Evolutionary conservation across 1,140 invertebrate species (phyloP).

Genomic region (Neuroterus valhalla): DNA sequence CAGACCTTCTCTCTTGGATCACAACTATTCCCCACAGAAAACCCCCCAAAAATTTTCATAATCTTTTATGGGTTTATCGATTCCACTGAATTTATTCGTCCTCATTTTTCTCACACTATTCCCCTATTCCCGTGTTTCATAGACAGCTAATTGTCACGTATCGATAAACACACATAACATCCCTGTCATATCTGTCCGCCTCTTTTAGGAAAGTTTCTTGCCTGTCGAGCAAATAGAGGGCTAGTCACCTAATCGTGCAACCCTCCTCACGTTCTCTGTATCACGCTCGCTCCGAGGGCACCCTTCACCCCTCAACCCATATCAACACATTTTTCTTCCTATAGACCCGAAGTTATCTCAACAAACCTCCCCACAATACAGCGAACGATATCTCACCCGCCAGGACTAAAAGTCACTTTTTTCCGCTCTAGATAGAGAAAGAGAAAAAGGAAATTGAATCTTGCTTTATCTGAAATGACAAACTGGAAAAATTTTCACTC

Average conservation of each 20-base stretch:
- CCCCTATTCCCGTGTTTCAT: conserved; percentile 28
- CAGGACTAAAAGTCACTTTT: conserved; percentile 53
- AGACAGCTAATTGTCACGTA: conserved; percentile 48
- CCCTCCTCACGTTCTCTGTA: conserved; percentile 26
- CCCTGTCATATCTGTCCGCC: conserved; percentile 29
- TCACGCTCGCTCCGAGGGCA: conserved; percentile 35
- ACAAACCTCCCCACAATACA: conserved; percentile 18
- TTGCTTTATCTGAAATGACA: conserved; percentile 67
- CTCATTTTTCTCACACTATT: conserved; percentile 3
- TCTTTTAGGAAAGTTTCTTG: conserved; percentile 42
- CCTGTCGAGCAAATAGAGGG: conserved; percentile 46
- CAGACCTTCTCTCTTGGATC: no score
- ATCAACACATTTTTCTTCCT: conserved; percentile 13
- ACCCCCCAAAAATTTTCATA: not conserved
- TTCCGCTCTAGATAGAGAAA: conserved; percentile 33
- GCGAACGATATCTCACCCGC: conserved; percentile 47
- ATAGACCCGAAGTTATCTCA: conserved; percentile 47
- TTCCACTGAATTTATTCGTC: not conserved
- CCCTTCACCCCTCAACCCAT: conserved; percentile 24
- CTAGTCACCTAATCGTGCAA: conserved; percentile 49
- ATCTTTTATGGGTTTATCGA: not conserved
- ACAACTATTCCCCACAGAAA: not conserved
- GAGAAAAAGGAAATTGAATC: conserved; percentile 69
- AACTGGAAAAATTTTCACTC: conserved; percentile 47
- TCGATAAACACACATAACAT: conserved; percentile 47